phyloP scores from a whole-genome alignment of 1,140 invertebrate species.

The Drosophila biarmipes region DNA sequence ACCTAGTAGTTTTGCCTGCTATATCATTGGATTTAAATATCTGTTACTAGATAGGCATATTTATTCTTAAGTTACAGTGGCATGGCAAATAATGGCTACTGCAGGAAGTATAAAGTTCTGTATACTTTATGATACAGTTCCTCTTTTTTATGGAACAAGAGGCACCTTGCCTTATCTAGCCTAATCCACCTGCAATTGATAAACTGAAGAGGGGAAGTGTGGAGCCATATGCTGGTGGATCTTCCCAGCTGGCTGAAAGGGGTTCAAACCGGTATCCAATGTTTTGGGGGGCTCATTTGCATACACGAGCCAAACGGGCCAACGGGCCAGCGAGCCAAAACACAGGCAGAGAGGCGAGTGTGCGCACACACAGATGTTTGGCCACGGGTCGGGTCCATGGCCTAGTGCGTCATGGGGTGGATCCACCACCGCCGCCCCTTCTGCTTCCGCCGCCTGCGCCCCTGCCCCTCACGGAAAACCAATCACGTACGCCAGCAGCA shows the following conservation, averaged over 20 bases:
- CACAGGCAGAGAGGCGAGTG: background rate
- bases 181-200: slow-evolving; percentile 24
- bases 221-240: background rate
- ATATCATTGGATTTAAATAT: background rate
- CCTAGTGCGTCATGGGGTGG: slow-evolving; percentile 49
- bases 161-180: slow-evolving; percentile 1
- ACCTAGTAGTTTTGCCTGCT: background rate
- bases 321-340: no score
- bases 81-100: background rate
- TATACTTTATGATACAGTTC: no score
- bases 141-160: background rate
- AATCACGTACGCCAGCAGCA: slow-evolving; percentile 59
- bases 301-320: slow-evolving; percentile 52
- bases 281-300: slow-evolving; percentile 51
- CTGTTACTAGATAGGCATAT: background rate
- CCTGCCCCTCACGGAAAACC: slow-evolving; percentile 11
- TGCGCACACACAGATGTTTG: background rate
- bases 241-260: slow-evolving; percentile 13
- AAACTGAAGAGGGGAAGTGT: background rate
- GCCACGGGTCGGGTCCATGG: slow-evolving; percentile 10
- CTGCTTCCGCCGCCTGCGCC: background rate
- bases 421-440: background rate
- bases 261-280: slow-evolving; percentile 41
- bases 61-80: background rate
- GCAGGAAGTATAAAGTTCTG: background rate